Evolutionary conservation across 2,888 invertebrate species (phyloP).

Genomic region (Phalera bucephala): DNA sequence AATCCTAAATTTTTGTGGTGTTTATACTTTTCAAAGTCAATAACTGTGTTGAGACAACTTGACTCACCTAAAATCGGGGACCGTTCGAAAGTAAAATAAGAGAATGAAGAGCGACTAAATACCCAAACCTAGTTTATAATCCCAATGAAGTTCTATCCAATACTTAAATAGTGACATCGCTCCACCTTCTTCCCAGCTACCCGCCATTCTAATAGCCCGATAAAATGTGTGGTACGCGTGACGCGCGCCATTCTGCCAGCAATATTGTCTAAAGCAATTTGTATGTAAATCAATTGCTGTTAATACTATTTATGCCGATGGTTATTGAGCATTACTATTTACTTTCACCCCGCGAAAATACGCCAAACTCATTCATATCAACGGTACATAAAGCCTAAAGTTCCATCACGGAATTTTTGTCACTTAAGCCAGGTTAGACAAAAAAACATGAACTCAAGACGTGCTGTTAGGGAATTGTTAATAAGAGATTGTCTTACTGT

Average conservation of each 20-base stretch:
- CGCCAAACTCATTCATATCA: conserved; percentile 41
- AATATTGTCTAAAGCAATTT: conserved; percentile 83
- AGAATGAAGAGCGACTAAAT: too few relatives aligned
- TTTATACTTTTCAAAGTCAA: too few relatives aligned
- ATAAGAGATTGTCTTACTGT: conserved; percentile 63
- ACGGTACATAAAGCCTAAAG: conserved; percentile 29
- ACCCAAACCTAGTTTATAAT: too few relatives aligned
- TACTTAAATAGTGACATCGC: too few relatives aligned
- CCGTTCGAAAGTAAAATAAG: too few relatives aligned
- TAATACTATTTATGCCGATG: conserved; percentile 81
- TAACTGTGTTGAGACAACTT: too few relatives aligned
- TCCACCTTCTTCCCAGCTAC: neutral
- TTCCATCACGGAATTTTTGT: conserved; percentile 15
- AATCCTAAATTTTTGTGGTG: too few relatives aligned
- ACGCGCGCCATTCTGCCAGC: conserved; percentile 79
- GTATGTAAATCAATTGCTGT: conserved; percentile 83
- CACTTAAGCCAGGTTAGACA: conserved; percentile 48
- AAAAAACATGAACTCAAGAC: conserved; percentile 60
- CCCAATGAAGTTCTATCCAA: too few relatives aligned
- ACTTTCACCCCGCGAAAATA: conserved; percentile 51
- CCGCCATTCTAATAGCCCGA: conserved; percentile 40
- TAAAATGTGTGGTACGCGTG: conserved; percentile 63
- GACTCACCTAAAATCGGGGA: too few relatives aligned
- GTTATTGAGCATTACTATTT: conserved; percentile 79
- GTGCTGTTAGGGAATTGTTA: conserved; percentile 73